These are phyloP conservation scores for Macroglossus sobrinus DNA, from an alignment of 2,113 vertebrate species.

Conservation along the genomic window DNA sequence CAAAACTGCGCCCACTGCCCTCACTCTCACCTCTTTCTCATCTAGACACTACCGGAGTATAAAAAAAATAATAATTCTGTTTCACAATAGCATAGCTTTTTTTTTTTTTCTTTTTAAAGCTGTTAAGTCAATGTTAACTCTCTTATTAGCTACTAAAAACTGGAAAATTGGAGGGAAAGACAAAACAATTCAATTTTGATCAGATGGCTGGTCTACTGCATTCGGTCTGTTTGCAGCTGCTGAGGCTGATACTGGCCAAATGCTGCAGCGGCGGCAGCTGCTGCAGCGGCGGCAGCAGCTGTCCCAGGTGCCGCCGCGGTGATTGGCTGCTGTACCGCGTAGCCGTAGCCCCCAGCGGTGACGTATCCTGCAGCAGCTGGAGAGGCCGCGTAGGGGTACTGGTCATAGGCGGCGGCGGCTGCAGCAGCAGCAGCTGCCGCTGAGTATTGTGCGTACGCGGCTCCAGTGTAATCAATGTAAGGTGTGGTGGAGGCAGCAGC, in stretches of 20 bases:
- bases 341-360: slow-evolving; percentile 92
- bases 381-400: slow-evolving; percentile 95
- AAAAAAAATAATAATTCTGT: slow-evolving; percentile 74
- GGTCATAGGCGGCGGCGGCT: slow-evolving; percentile 90
- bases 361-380: slow-evolving; percentile 92
- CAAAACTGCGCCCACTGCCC: slow-evolving; percentile 65
- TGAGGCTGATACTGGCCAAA: slow-evolving; percentile 97
- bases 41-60: slow-evolving; percentile 69
- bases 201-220: slow-evolving; percentile 90
- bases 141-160: slow-evolving; percentile 76
- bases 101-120: slow-evolving; percentile 76
- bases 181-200: slow-evolving; percentile 67
- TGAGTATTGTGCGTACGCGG: slow-evolving; percentile 95
- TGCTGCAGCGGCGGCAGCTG: slow-evolving; percentile 89
- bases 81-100: slow-evolving; percentile 71
- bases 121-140: slow-evolving; percentile 74
- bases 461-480: slow-evolving; percentile 97
- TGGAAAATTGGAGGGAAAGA: slow-evolving; percentile 78
- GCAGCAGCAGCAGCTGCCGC: slow-evolving; percentile 85
- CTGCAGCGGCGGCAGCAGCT: slow-evolving; percentile 89
- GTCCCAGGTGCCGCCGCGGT: slow-evolving; percentile 89
- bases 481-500: slow-evolving; percentile 90
- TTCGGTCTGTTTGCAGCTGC: slow-evolving; percentile 97
- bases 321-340: slow-evolving; percentile 94
- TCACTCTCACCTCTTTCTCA: slow-evolving; percentile 49